phyloP scores from a whole-genome alignment of 2,888 invertebrate genomes.

The Coelogynopora nodosa region DNA sequence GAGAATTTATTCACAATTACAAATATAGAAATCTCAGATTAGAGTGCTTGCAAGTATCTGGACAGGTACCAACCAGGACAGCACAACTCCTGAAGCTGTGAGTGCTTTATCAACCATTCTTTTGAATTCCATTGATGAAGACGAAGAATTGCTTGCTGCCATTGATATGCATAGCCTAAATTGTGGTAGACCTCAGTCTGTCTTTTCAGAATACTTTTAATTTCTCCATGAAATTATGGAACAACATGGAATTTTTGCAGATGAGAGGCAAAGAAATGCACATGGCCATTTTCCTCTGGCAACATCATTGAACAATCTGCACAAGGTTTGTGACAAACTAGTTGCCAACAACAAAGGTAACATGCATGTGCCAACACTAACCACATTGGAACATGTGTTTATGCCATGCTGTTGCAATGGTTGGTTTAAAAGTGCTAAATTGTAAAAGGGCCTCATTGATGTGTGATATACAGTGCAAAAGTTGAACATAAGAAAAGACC shows the following conservation, averaged over 20 bases:
- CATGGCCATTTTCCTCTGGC: not conserved
- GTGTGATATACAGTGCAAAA: not conserved
- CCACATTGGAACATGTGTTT: not conserved
- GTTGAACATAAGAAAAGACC: not conserved
- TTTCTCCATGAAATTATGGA: not conserved
- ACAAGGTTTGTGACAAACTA: not conserved
- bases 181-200: not conserved
- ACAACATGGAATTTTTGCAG: not conserved
- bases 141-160: not conserved
- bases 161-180: not conserved
- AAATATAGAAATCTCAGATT: too few relatives aligned
- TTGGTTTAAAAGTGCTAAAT: not conserved
- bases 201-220: not conserved
- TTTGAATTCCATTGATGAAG: not conserved
- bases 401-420: not conserved
- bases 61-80: too few relatives aligned
- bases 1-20: too few relatives aligned
- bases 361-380: not conserved
- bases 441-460: not conserved
- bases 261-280: not conserved
- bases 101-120: not conserved
- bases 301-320: not conserved
- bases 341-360: not conserved
- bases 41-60: too few relatives aligned
- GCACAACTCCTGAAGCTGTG: not conserved